phyloP scores from a whole-genome alignment of 2,888 invertebrate species.

The Parasteatoda lunata region DNA sequence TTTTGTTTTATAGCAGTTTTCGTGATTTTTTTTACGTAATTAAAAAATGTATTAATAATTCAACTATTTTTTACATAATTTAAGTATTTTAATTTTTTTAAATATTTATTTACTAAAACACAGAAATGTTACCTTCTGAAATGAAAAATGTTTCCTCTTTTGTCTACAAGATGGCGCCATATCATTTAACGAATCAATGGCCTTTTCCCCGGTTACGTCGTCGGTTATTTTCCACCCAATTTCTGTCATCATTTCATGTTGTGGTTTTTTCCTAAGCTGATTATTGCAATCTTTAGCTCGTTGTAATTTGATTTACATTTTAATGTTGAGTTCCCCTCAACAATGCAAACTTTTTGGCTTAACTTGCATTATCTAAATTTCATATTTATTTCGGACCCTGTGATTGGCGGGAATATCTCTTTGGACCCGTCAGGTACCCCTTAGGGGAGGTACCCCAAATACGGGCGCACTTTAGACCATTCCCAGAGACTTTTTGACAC shows the following conservation, averaged over 20 bases:
- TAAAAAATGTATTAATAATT: too few species aligned
- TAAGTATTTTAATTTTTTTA: too few species aligned
- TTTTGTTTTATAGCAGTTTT: too few species aligned
- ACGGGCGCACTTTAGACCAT: constrained; percentile 8
- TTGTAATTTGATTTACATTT: not conserved
- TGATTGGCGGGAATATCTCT: constrained; percentile 34
- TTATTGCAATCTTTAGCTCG: not conserved
- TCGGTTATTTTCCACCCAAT: constrained; percentile 27
- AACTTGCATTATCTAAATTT: too few species aligned
- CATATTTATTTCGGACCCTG: not conserved
- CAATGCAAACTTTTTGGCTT: too few species aligned
- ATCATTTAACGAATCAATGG: constrained; percentile 33
- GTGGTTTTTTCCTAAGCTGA: constrained; percentile 11
- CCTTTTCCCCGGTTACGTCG: constrained; percentile 45
- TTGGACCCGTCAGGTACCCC: constrained; percentile 29
- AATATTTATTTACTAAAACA: not conserved
- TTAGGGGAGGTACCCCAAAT: constrained; percentile 45
- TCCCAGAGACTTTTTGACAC: constrained; percentile 28
- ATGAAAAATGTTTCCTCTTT: not conserved
- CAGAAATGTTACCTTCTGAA: not conserved
- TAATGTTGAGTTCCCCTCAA: too few species aligned
- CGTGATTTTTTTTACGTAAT: too few species aligned
- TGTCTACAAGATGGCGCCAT: constrained; percentile 53
- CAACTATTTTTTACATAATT: too few species aligned
- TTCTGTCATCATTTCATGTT: constrained; percentile 57